Evolutionary conservation across 2,888 invertebrate genomes (phyloP).

Genomic region (Pediacus dermestoides): DNA sequence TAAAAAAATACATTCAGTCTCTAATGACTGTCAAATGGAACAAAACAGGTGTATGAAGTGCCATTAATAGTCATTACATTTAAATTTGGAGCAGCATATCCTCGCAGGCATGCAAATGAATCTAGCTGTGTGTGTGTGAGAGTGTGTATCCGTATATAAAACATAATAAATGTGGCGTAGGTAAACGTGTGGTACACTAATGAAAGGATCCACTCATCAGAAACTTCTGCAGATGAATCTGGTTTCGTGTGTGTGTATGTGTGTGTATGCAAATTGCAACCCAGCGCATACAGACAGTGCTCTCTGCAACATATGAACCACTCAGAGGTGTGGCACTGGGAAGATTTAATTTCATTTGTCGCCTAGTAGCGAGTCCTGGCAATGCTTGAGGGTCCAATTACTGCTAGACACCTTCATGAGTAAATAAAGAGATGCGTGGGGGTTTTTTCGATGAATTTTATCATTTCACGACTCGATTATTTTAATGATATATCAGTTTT

Average conservation of each 20-base stretch:
- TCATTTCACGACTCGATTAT: too few relatives aligned
- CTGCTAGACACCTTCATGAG: constrained; percentile 3
- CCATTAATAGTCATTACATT: constrained; percentile 1
- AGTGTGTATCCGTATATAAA: too few relatives aligned
- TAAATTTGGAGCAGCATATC: background rate
- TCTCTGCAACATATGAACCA: constrained; percentile 1
- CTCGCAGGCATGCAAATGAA: background rate
- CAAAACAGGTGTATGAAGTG: constrained; percentile 1
- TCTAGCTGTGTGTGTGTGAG: background rate
- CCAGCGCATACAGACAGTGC: too few relatives aligned
- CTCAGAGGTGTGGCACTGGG: constrained; percentile 2
- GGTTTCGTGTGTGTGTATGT: background rate
- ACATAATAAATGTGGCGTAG: constrained; percentile 2
- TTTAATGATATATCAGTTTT: too few relatives aligned
- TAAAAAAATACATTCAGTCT: too few relatives aligned
- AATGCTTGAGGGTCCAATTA: constrained; percentile 1
- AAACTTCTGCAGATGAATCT: constrained; percentile 2
- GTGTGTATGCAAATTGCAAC: background rate
- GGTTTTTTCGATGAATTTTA: too few relatives aligned
- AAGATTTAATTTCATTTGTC: constrained; percentile 1
- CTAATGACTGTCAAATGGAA: background rate
- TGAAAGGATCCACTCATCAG: constrained; percentile 3
- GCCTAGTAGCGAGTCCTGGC: background rate
- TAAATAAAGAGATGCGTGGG: constrained; percentile 1
- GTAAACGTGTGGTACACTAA: background rate